These are phyloP conservation scores for Cheirogaleus major DNA, from an alignment of 2,797 vertebrate genomes.

Conservation along the genomic window DNA sequence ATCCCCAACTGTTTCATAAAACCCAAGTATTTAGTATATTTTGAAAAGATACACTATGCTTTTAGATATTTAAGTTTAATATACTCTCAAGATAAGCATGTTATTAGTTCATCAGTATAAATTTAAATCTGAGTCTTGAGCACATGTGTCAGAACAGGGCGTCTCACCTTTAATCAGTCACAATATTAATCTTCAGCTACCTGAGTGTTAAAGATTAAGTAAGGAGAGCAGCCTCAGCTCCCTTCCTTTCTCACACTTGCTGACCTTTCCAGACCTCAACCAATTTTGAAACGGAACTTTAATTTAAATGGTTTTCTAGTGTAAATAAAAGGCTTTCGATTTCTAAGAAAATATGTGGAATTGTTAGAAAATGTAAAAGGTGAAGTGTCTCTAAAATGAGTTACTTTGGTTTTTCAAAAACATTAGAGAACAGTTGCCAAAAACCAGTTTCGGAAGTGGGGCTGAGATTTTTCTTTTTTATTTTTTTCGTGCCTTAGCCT, in stretches of 20 bases:
- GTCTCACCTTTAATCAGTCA: not conserved
- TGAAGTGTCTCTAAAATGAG: not conserved
- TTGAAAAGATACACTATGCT: not conserved
- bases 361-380: not conserved
- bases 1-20: not conserved
- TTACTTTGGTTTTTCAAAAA: slow-evolving; percentile 2
- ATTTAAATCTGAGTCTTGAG: not conserved
- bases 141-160: not conserved
- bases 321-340: not conserved
- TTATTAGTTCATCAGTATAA: not conserved
- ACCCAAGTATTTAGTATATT: not conserved
- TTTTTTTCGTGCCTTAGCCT: not conserved
- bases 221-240: not conserved
- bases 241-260: not conserved
- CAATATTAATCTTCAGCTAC: not conserved
- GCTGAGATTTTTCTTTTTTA: not conserved
- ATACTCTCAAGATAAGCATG: not conserved
- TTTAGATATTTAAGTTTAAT: not conserved
- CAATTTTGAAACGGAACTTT: not conserved
- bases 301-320: not conserved
- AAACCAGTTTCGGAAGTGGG: not conserved
- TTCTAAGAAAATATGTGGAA: not conserved
- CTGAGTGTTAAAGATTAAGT: not conserved
- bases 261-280: not conserved
- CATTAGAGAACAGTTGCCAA: not conserved